A percentile compares a stretch with the other conserved stretches of the same genome.
phyloP scores from a whole-genome alignment of 2,113 vertebrate species.

The Nyctereutes procyonoides region DNA sequence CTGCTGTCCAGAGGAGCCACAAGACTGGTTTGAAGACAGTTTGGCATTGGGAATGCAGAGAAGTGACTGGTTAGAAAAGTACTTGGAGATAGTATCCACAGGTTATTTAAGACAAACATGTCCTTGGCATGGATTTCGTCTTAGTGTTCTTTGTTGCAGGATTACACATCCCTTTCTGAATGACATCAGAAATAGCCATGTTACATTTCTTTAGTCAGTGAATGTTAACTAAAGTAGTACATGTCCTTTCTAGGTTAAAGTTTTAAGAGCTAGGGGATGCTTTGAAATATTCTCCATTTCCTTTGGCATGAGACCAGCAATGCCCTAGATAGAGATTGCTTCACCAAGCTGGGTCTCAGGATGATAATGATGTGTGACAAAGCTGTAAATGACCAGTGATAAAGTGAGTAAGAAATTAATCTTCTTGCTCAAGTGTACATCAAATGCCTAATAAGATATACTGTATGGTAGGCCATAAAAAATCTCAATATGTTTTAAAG shows the following conservation, averaged over 20 bases:
- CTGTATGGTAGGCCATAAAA: neutral
- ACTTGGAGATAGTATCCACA: neutral
- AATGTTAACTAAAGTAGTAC: neutral
- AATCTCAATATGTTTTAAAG: neutral
- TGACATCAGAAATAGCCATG: neutral
- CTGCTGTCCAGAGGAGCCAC: neutral
- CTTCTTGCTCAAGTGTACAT: conserved; percentile 35
- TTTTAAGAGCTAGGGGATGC: neutral
- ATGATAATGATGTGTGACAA: neutral
- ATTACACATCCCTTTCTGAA: neutral
- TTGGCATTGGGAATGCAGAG: neutral
- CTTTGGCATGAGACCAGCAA: neutral
- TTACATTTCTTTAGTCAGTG: neutral
- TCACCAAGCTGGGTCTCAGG: neutral
- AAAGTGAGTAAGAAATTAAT: conserved; percentile 34
- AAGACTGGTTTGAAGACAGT: neutral
- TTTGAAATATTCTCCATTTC: neutral
- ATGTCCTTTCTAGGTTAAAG: neutral
- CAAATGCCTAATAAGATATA: neutral
- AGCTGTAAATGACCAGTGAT: neutral
- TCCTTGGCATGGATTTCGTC: neutral
- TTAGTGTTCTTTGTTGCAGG: neutral
- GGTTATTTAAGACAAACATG: neutral
- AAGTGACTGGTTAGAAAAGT: neutral
- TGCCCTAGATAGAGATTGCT: neutral